Percentiles rank a stretch among this genome's conserved stretches.
phyloP scores from a whole-genome alignment of 2,888 invertebrate genomes.

The Antheraea assamensis region DNA sequence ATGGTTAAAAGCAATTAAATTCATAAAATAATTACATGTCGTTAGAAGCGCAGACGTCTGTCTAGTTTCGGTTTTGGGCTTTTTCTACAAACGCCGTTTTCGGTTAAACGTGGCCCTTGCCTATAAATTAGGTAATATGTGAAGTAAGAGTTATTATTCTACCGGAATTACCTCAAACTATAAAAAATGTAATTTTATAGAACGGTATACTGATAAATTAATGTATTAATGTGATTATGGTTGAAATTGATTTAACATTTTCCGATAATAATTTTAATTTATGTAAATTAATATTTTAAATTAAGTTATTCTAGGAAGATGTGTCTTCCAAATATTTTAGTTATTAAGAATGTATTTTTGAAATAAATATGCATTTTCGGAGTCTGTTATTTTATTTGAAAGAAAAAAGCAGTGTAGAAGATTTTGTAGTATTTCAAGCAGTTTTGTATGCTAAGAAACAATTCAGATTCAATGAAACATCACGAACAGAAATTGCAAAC shows the following conservation, averaged over 20 bases:
- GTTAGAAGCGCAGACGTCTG: too few species aligned
- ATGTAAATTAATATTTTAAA: slow-evolving; percentile 9
- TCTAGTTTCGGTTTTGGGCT: neutral
- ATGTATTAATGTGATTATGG: neutral
- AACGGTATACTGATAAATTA: too few species aligned
- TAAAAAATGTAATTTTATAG: too few species aligned
- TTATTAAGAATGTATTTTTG: slow-evolving; percentile 41
- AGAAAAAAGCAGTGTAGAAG: neutral
- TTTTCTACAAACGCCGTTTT: neutral
- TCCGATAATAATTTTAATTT: slow-evolving; percentile 5
- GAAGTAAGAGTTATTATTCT: too few species aligned
- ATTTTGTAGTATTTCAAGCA: neutral
- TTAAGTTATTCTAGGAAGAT: slow-evolving; percentile 22
- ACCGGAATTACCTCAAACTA: too few species aligned
- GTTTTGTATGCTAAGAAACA: neutral
- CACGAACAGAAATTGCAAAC: too few species aligned
- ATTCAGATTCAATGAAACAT: too few species aligned
- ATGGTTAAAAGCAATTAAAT: too few species aligned
- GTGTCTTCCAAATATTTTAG: slow-evolving; percentile 45
- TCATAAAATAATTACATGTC: too few species aligned
- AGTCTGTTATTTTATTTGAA: neutral
- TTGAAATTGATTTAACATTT: neutral
- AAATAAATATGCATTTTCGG: slow-evolving; percentile 11
- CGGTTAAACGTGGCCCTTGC: too few species aligned
- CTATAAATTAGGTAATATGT: too few species aligned